Evolutionary conservation across 2,888 invertebrate genomes (phyloP), one percentile per base, ranked within the genome.

Genomic region (Erannis defoliaria): DNA sequence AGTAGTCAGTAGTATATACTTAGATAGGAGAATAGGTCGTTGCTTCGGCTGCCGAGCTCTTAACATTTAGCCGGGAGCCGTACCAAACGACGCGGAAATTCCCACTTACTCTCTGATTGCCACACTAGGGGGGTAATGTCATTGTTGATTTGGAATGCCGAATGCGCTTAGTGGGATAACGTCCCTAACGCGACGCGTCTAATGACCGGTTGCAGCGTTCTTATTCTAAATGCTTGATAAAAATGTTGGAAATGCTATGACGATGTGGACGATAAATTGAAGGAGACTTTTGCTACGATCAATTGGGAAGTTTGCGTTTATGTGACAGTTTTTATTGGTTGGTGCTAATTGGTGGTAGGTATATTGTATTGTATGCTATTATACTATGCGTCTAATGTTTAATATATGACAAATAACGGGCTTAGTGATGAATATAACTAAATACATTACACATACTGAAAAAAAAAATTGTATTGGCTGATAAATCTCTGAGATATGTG

Each of bases 61-160:
- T 90, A 90, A 89, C 90, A 90, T 90, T 89, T 89, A 86, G 88
- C 85, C 75, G 83, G 82, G 86, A 86, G 84, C 84, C 88, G 89
- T 83, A 86, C 81, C 88, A 88, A 90, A 91, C 90, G 90, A 88
- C 83, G 90, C 90, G 90, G 90, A 90, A 90, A 90, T 90, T 87
- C 88, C 89, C 90, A 90, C 90, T 90, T 90, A 90, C 85, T 88
- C 87, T 80, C 85, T 90, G 90, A 90, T 90, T 90, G 90, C 90
- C 89, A 89, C 90, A 90, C 89, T 90, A 89, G 88, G 86, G 85
- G 87, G 88, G 87, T 85, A 90, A 90, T 90, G 89, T 88, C 86
- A 86, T 89, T 89, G 90, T 88, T 89, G 89, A 89, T 90, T 88
- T 85, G 85, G 84, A 88, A 89, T 82, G 84, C 87, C 85, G 86